phyloP scores from a whole-genome alignment of 1,140 invertebrate genomes.

The Colletes gigas region DNA sequence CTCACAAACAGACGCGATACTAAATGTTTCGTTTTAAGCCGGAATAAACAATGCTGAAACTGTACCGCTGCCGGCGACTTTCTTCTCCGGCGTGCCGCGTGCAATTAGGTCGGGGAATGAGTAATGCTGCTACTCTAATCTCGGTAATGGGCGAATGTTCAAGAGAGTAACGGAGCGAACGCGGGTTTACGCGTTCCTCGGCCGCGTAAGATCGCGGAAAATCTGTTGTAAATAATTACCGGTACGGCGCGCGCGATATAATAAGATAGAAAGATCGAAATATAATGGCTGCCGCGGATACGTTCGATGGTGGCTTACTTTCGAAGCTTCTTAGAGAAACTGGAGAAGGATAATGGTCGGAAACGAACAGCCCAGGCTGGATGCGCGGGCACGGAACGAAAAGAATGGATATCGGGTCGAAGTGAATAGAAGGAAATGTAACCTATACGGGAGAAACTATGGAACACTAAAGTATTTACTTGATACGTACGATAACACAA shows the following conservation, averaged over 20 bases:
- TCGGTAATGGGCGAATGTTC: slow-evolving; percentile 40
- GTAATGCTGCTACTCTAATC: slow-evolving; percentile 51
- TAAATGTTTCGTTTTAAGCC: slow-evolving; percentile 12
- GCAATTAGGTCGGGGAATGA: slow-evolving; percentile 52
- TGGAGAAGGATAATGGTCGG: too few species aligned
- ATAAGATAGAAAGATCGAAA: too few species aligned
- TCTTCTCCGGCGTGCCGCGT: slow-evolving; percentile 30
- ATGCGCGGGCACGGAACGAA: too few species aligned
- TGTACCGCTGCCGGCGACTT: slow-evolving; percentile 15
- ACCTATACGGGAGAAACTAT: too few species aligned
- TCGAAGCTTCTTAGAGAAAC: too few species aligned
- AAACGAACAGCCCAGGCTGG: too few species aligned
- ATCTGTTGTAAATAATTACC: slow-evolving; percentile 7
- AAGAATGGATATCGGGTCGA: too few species aligned
- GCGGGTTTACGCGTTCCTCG: slow-evolving; percentile 4
- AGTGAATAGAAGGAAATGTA: too few species aligned
- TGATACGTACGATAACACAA: too few species aligned
- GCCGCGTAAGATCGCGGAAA: slow-evolving; percentile 17
- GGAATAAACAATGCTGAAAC: slow-evolving; percentile 7
- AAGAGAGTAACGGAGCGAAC: slow-evolving; percentile 30
- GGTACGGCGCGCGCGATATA: not conserved
- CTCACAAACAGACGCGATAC: not conserved
- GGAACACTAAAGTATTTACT: too few species aligned
- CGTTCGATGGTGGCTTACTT: too few species aligned
- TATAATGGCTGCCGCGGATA: too few species aligned